These are phyloP conservation scores for Hemaris fuciformis DNA, from an alignment of 2,888 invertebrate genomes.

Conservation along the genomic window DNA sequence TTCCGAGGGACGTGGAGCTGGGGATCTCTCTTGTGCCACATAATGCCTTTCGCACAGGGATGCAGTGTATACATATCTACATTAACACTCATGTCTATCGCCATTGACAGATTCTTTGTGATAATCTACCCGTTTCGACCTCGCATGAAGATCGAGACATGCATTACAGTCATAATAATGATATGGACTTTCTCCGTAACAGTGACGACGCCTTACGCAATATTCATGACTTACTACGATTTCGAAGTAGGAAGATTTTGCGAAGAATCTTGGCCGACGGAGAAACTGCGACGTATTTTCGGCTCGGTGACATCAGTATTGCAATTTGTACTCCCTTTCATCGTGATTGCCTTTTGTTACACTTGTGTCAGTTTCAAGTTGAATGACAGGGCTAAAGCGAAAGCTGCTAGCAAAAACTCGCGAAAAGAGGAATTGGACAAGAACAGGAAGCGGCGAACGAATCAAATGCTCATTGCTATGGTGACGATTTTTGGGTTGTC, in stretches of 20 bases:
- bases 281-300: conserved; percentile 88
- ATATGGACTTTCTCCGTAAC: conserved; percentile 95
- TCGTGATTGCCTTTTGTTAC: conserved; percentile 97
- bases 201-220: conserved; percentile 94
- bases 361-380: conserved; percentile 94
- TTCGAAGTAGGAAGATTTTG: conserved; percentile 83
- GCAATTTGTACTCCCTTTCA: conserved; percentile 97
- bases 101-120: conserved; percentile 97
- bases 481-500: conserved; percentile 97
- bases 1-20: conserved; percentile 97
- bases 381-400: conserved; percentile 90
- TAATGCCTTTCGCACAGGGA: conserved; percentile 96
- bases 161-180: conserved; percentile 90
- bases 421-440: conserved; percentile 94
- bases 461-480: conserved; percentile 99
- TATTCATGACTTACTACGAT: conserved; percentile 87
- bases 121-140: conserved; percentile 98
- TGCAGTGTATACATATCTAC: conserved; percentile 99
- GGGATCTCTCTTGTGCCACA: conserved; percentile 93
- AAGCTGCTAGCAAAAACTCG: conserved; percentile 92
- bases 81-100: conserved; percentile 97
- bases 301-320: conserved; percentile 93
- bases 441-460: conserved; percentile 93
- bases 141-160: conserved; percentile 93
- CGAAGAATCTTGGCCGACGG: conserved; percentile 95